These are phyloP conservation scores for Beroe ovata DNA, from an alignment of 37 sponge, comb jelly and placozoan genomes.

Conservation along the genomic window DNA sequence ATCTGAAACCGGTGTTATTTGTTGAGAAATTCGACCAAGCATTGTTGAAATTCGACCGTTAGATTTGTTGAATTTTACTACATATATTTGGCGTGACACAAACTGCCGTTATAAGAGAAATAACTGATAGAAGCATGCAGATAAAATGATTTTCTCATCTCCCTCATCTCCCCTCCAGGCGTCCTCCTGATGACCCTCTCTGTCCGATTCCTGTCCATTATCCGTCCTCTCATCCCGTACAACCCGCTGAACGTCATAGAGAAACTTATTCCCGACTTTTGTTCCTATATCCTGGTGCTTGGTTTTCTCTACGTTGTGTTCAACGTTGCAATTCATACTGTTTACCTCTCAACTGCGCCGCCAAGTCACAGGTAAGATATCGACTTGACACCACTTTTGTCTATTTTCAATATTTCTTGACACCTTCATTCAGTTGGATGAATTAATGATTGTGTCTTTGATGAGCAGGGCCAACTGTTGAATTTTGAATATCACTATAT, in stretches of 20 bases:
- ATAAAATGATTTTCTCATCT: background rate
- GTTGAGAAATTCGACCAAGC: too few species aligned
- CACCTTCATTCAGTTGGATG: too few species aligned
- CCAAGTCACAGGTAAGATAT: background rate
- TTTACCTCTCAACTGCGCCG: conserved; percentile 10
- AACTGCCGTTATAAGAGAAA: too few species aligned
- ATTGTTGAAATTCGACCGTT: too few species aligned
- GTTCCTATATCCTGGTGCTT: background rate
- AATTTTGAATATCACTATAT: too few species aligned
- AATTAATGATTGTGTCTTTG: too few species aligned
- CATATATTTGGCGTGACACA: too few species aligned
- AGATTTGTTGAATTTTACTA: too few species aligned
- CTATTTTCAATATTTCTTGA: background rate
- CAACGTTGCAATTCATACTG: conserved; percentile 53
- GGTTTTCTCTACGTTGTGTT: conserved; percentile 29
- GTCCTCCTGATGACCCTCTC: conserved; percentile 60
- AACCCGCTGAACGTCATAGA: conserved; percentile 28
- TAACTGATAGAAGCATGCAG: background rate
- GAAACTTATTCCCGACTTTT: conserved; percentile 39
- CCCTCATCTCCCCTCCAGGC: background rate
- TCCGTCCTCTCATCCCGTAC: conserved; percentile 52
- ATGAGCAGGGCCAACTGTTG: too few species aligned
- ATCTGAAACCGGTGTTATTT: too few species aligned
- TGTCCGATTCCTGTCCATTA: conserved; percentile 35
- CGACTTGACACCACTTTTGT: background rate